Evolutionary conservation across 2,797 vertebrate genomes (phyloP).

Genomic region (Fistularia tabacaria): DNA sequence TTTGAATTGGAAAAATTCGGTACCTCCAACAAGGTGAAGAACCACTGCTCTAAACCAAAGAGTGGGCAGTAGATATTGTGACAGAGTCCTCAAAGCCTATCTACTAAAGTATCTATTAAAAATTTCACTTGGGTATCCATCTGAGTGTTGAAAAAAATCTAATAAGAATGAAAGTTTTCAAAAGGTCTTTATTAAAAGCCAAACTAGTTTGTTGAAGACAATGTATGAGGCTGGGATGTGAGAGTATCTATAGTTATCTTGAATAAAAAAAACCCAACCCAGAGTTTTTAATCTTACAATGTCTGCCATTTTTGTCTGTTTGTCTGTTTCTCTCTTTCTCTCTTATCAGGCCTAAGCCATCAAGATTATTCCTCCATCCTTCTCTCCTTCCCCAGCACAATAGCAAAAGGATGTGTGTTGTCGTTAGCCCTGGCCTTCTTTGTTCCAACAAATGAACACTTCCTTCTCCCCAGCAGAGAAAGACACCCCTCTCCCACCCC

Average conservation of each 20-base stretch:
- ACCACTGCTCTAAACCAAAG: too few relatives aligned
- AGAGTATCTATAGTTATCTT: conserved; percentile 15
- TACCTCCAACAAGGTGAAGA: too few relatives aligned
- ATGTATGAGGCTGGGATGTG: conserved; percentile 1
- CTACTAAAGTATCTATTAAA: too few relatives aligned
- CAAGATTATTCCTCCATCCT: conserved; percentile 79
- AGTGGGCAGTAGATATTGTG: too few relatives aligned
- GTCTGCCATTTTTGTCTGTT: conserved; percentile 66
- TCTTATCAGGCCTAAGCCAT: conserved; percentile 82
- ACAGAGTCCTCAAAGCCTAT: too few relatives aligned
- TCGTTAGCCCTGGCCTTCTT: conserved; percentile 77
- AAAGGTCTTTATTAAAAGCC: background rate
- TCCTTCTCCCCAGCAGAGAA: conserved; percentile 69
- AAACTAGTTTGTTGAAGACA: background rate
- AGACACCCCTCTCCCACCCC: conserved; percentile 24
- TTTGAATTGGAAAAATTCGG: too few relatives aligned
- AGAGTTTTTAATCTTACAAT: conserved; percentile 63
- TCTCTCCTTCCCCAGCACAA: conserved; percentile 75
- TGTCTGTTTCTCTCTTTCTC: conserved; percentile 66
- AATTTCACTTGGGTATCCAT: too few relatives aligned
- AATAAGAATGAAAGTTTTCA: too few relatives aligned
- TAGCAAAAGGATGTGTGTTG: conserved; percentile 81
- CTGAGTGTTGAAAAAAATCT: too few relatives aligned
- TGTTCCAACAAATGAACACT: conserved; percentile 62
- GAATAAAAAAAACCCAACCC: conserved; percentile 42